Conservation (phyloP, 2,113 vertebrate species). For the Nanorana parkeri region DNA sequence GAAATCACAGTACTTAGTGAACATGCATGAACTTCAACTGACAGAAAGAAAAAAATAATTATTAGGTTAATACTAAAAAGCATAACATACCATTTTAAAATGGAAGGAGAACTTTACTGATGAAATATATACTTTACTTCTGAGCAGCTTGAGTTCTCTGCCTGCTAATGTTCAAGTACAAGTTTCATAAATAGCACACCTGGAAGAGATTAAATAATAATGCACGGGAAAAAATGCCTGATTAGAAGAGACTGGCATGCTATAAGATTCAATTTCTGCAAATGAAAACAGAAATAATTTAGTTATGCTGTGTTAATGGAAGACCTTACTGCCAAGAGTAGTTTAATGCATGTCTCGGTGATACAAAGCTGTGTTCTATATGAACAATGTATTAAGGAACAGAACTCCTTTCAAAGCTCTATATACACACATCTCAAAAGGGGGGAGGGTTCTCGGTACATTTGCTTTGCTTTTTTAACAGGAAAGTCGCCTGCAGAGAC, state of each 20-base stretch:
- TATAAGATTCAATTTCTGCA: not conserved
- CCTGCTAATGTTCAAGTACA: not conserved
- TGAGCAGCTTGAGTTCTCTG: not conserved
- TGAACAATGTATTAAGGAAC: too few relatives aligned
- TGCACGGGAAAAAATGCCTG: not conserved
- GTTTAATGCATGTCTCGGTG: too few relatives aligned
- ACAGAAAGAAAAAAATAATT: not conserved
- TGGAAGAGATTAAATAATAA: conserved; percentile 17
- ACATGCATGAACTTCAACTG: not conserved
- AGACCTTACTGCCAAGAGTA: too few relatives aligned
- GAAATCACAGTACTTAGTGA: too few relatives aligned
- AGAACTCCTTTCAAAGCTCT: too few relatives aligned
- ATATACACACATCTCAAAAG: too few relatives aligned
- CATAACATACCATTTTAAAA: not conserved
- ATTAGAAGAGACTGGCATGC: not conserved
- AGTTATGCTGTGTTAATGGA: not conserved
- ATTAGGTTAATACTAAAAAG: conserved; percentile 20
- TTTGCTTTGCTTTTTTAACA: too few relatives aligned
- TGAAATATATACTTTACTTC: not conserved
- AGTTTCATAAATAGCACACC: conserved; percentile 1
- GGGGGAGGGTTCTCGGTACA: too few relatives aligned
- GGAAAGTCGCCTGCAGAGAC: too few relatives aligned
- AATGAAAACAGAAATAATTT: not conserved
- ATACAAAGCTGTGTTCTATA: too few relatives aligned
- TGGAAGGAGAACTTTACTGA: not conserved